Percentiles rank a stretch among this genome's conserved stretches.
Conservation (phyloP, 2,888 invertebrate genomes). For the Rotaria socialis region DNA sequence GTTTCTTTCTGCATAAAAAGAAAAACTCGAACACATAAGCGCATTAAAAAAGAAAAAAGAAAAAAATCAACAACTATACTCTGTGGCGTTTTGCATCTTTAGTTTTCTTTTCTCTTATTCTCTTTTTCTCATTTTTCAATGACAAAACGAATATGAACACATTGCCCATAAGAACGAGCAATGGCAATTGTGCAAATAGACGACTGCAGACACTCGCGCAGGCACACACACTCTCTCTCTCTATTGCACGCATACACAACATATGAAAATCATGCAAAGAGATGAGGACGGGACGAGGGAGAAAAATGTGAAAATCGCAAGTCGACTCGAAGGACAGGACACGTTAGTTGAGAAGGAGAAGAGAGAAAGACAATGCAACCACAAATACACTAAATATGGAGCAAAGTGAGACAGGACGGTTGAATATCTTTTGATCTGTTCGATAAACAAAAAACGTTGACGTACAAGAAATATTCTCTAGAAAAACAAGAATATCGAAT, state of each 20-base stretch:
- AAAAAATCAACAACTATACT: slow-evolving; percentile 23
- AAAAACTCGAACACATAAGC: neutral
- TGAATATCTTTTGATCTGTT: neutral
- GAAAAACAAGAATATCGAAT: no score
- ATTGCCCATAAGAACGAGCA: slow-evolving; percentile 26
- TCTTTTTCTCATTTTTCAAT: slow-evolving; percentile 12
- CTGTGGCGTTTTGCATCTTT: slow-evolving; percentile 22
- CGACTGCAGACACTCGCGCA: slow-evolving; percentile 14
- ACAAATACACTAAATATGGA: slow-evolving; percentile 3
- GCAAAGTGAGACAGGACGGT: neutral
- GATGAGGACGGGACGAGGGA: slow-evolving; percentile 10
- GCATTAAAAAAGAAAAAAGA: neutral
- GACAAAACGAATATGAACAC: slow-evolving; percentile 32
- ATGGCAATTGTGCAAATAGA: slow-evolving; percentile 18
- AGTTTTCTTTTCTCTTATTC: neutral
- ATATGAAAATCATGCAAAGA: slow-evolving; percentile 13
- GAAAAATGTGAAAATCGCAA: slow-evolving; percentile 28
- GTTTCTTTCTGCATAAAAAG: neutral
- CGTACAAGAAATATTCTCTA: neutral
- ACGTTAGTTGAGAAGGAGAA: slow-evolving; percentile 11
- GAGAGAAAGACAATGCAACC: slow-evolving; percentile 18
- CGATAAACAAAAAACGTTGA: neutral
- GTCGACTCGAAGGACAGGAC: slow-evolving; percentile 26
- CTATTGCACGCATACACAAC: slow-evolving; percentile 8
- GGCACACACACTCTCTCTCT: neutral